phyloP scores from a whole-genome alignment of 2,888 invertebrate genomes.

The Gastrophysa polygoni region DNA sequence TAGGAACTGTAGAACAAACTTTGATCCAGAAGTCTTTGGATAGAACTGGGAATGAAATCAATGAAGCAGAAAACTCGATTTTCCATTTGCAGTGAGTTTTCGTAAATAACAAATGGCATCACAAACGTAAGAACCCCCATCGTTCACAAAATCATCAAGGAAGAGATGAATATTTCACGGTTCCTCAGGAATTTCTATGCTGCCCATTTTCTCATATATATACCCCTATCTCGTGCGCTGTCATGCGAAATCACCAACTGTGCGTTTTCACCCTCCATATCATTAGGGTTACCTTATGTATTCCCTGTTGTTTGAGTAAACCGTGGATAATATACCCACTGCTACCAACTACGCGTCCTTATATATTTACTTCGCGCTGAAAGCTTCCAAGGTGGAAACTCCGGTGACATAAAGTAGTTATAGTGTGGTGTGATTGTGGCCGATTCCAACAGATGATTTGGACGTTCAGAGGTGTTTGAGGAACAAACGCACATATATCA shows the following conservation, averaged over 20 bases:
- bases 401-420: not conserved
- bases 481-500: too few species aligned
- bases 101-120: too few species aligned
- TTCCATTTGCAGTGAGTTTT: too few species aligned
- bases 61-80: too few species aligned
- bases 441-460: not conserved
- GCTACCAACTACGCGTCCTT: not conserved
- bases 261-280: slow-evolving; percentile 2
- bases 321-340: not conserved
- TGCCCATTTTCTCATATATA: not conserved
- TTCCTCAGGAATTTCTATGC: too few species aligned
- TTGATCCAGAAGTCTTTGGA: too few species aligned
- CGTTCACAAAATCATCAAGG: too few species aligned
- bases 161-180: too few species aligned
- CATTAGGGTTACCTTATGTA: slow-evolving; percentile 1
- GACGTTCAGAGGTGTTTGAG: not conserved
- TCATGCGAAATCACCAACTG: not conserved
- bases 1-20: too few species aligned
- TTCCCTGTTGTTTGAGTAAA: not conserved
- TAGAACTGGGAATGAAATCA: too few species aligned
- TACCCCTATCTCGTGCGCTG: not conserved
- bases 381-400: not conserved
- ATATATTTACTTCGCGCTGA: not conserved
- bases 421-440: not conserved
- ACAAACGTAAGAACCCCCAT: too few species aligned